phyloP scores from a whole-genome alignment of 2,797 vertebrate genomes.

The Melanogrammus aeglefinus region DNA sequence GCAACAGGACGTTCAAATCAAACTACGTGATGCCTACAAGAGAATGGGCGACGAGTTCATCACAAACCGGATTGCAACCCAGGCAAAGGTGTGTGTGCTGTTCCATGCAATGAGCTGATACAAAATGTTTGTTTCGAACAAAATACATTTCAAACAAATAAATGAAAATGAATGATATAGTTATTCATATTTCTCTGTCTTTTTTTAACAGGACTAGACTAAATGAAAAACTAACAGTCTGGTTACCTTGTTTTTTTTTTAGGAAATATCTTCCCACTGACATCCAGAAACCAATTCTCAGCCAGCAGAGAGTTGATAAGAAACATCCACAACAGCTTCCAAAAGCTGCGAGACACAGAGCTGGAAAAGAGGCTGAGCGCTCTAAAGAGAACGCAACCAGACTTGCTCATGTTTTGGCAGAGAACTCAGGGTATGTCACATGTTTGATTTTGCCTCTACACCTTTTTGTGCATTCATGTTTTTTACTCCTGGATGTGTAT shows the following conservation, averaged over 20 bases:
- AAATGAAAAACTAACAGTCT: background rate
- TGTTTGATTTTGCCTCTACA: background rate
- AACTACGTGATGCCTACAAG: slow-evolving; percentile 85
- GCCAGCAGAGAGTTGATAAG: slow-evolving; percentile 90
- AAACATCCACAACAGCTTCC: slow-evolving; percentile 91
- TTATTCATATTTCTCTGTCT: too few relatives aligned
- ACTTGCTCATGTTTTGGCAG: slow-evolving; percentile 92
- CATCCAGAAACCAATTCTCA: slow-evolving; percentile 89
- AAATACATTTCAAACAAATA: background rate
- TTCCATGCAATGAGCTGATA: background rate
- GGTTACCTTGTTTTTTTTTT: slow-evolving; percentile 10
- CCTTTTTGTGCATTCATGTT: background rate
- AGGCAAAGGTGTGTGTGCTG: slow-evolving; percentile 84
- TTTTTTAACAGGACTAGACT: background rate
- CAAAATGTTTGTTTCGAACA: background rate
- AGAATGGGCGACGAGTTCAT: slow-evolving; percentile 92
- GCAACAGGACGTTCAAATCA: slow-evolving; percentile 89
- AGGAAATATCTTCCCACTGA: slow-evolving; percentile 95
- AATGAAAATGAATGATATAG: background rate
- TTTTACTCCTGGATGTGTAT: background rate
- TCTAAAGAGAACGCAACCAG: slow-evolving; percentile 90
- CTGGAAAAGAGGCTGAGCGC: slow-evolving; percentile 86
- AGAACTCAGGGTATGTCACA: slow-evolving; percentile 84
- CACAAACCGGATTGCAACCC: slow-evolving; percentile 83
- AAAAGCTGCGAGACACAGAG: slow-evolving; percentile 90